Base-by-base conservation (phyloP, 2,113 vertebrate species). In the Toxostoma redivivum region DNA sequence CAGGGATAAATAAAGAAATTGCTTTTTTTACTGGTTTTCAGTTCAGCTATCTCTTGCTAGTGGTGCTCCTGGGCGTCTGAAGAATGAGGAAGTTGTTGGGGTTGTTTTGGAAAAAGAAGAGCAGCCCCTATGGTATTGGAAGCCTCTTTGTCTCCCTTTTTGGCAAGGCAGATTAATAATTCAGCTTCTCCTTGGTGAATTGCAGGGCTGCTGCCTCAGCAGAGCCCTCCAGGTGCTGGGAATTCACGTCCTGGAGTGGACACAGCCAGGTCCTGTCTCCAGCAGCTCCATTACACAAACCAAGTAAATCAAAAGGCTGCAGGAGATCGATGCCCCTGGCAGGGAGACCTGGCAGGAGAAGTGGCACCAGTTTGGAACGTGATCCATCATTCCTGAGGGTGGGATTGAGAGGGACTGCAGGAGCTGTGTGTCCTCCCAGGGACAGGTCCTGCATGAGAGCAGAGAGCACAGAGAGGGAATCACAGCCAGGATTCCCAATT, bases 221-320 rank as follows among this genome's bases (percentile, higher is more conserved):
- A 78, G 57, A 3, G 54, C 33, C 24, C 27, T 50, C 37, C 45
- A 17, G 76, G 62, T 82, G 81, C 91, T 84, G 53, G 84, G 62
- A 88, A 93, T 58, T 25, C 80, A 37, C 5, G 0, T 38, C 38
- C 66, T 61, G 79, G 71, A 42, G 58, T 81, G 67, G 70, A 38
- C 82, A 66, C 21, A 9, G 70, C 11, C 14, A 81, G 51, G 42
- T 25, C 62, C 86, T 58, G 40, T 74, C 81, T 90, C 66, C 67
- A 91, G 19, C 64, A 81, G 53, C 61, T 79, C 66, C 38, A 71
- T 92, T 93, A 85, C 81, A 84, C 76, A 71, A 84, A 91, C 92
- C 64, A 57, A 79, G 53, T 92, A 88, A 94, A 95, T 93, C 93
- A 94, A 88, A 90, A 88, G 21, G 74, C 84, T 79, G 66, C 73